These are phyloP conservation scores for Neopelma chrysocephalum DNA, from an alignment of 2,797 vertebrate genomes.

Conservation along the genomic window DNA sequence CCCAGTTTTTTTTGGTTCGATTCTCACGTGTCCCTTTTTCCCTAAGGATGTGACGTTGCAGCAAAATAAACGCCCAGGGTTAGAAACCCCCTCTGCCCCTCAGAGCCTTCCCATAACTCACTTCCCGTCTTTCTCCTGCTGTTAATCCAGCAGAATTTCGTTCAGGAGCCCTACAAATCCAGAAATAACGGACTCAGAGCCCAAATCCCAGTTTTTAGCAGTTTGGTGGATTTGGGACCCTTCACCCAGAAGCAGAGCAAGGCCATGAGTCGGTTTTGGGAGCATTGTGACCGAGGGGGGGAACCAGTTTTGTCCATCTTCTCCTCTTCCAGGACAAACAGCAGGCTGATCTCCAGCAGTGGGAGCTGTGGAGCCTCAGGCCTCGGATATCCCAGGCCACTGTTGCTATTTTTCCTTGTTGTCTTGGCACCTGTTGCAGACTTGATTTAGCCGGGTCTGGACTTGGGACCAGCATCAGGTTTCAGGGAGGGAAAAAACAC, in stretches of 20 bases:
- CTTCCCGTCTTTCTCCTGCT: accelerated
- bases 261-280: accelerated
- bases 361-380: background rate
- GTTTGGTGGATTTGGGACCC: background rate
- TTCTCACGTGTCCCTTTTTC: background rate
- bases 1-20: accelerated
- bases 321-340: background rate
- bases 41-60: background rate
- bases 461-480: background rate
- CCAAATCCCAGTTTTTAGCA: background rate
- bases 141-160: background rate
- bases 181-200: background rate
- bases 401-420: background rate
- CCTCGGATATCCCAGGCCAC: background rate
- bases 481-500: background rate
- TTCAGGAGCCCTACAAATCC: background rate
- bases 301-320: accelerated
- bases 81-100: background rate
- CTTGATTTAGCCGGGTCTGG: background rate
- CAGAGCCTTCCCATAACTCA: background rate
- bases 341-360: background rate
- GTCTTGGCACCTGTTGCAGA: background rate
- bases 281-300: accelerated
- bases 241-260: background rate
- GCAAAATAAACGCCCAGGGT: background rate